Percentiles rank a stretch among this genome's conserved stretches.
phyloP scores from a whole-genome alignment of 2,888 invertebrate species.

The Microplitis manilae region DNA sequence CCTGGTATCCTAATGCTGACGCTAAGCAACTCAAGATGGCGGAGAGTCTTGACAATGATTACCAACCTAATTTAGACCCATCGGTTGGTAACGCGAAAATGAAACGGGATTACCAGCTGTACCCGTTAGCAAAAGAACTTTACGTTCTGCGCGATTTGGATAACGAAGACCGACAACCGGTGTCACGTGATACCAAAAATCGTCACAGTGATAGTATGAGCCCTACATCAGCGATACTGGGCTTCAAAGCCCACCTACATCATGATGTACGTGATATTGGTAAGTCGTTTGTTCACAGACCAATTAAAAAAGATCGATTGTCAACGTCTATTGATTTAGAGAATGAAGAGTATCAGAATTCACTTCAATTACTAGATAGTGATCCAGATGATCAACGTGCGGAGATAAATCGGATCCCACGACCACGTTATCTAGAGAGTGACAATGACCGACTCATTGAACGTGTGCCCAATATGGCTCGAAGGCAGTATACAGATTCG shows the following conservation, averaged over 20 bases:
- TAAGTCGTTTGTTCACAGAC: conserved; percentile 47
- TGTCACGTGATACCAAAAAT: neutral
- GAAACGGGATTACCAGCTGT: conserved; percentile 51
- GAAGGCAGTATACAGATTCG: neutral
- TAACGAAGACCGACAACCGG: neutral
- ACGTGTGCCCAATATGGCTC: neutral
- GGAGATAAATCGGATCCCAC: neutral
- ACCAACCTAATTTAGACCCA: conserved; percentile 6
- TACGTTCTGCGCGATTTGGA: neutral
- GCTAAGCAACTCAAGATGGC: neutral
- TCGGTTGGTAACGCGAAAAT: conserved; percentile 34
- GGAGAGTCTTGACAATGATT: conserved; percentile 9
- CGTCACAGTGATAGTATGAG: conserved; percentile 36
- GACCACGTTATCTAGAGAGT: neutral
- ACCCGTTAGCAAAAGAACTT: conserved; percentile 45
- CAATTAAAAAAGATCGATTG: conserved; percentile 21
- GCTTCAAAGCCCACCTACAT: conserved; percentile 57
- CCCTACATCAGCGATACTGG: conserved; percentile 50
- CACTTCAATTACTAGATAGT: neutral
- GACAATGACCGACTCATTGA: neutral
- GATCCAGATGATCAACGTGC: neutral
- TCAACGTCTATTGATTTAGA: conserved; percentile 19
- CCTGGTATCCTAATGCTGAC: neutral
- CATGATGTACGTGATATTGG: conserved; percentile 55
- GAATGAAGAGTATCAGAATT: neutral